phyloP scores from a whole-genome alignment of 2,113 vertebrate species.

The Spea bombifrons region DNA sequence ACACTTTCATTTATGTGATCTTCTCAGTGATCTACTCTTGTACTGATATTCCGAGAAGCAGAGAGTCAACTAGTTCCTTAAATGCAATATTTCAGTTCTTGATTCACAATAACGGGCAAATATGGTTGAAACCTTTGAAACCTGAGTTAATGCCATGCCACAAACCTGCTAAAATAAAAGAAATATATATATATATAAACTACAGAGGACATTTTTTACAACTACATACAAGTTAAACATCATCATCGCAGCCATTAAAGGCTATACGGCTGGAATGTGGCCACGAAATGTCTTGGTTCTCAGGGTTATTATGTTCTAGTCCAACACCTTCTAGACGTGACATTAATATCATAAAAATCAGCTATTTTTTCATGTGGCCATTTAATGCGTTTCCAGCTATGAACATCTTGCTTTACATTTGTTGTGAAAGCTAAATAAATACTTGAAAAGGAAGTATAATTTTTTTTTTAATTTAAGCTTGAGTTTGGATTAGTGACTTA shows the following conservation, averaged over 20 bases:
- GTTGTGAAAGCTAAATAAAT: background rate
- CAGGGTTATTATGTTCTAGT: background rate
- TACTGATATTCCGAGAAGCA: too few species aligned
- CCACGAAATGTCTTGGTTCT: background rate
- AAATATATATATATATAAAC: too few species aligned
- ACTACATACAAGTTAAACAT: background rate
- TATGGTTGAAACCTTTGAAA: too few species aligned
- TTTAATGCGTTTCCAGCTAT: background rate
- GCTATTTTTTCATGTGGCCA: background rate
- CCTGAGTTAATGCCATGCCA: too few species aligned
- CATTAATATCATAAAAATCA: background rate
- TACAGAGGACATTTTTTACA: too few species aligned
- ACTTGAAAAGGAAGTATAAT: background rate
- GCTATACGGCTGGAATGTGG: background rate
- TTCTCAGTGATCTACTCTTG: too few species aligned
- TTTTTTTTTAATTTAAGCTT: background rate
- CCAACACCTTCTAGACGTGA: background rate
- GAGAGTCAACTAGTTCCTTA: too few species aligned
- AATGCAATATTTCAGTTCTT: too few species aligned
- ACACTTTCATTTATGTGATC: too few species aligned
- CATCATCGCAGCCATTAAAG: background rate
- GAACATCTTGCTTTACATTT: background rate
- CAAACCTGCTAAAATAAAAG: too few species aligned
- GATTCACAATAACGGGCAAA: too few species aligned
- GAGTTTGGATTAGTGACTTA: background rate